Evolutionary conservation across 2,797 vertebrate species (phyloP).

Genomic region (Odontamblyopus rebecca): DNA sequence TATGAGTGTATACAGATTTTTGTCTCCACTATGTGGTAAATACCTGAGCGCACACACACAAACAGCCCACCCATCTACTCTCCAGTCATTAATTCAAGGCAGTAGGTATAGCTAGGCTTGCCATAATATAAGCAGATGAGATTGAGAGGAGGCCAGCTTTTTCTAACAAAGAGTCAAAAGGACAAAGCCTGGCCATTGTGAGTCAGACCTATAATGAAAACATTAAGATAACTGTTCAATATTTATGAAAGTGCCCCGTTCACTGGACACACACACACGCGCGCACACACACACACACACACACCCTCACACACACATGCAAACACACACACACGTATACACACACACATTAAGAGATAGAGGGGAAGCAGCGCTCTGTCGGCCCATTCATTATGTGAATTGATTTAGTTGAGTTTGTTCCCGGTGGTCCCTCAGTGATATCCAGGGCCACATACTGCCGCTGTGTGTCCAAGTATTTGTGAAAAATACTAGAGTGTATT

Average conservation of each 20-base stretch:
- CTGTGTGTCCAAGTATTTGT: constrained; percentile 29
- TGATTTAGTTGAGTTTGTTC: constrained; percentile 69
- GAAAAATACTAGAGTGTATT: constrained; percentile 5
- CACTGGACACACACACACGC: constrained; percentile 26
- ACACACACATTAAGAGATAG: constrained; percentile 18
- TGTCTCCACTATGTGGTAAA: too few species aligned
- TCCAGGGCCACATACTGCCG: constrained; percentile 36
- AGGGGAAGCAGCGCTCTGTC: constrained; percentile 44
- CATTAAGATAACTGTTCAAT: constrained; percentile 78
- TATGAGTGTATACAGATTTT: too few species aligned
- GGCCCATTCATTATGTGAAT: constrained; percentile 70
- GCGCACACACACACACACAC: constrained; percentile 13
- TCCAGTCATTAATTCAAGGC: constrained; percentile 65
- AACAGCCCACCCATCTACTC: constrained; percentile 5
- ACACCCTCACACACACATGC: constrained; percentile 25
- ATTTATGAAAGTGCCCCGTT: constrained; percentile 71
- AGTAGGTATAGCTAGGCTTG: constrained; percentile 58
- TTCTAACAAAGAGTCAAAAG: constrained; percentile 75
- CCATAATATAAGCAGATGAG: constrained; percentile 74
- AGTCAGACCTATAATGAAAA: constrained; percentile 72
- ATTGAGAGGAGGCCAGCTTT: constrained; percentile 68
- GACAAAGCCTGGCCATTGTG: constrained; percentile 73
- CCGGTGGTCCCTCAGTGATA: constrained; percentile 58
- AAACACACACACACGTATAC: constrained; percentile 20
- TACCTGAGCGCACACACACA: constrained; percentile 1